Percentiles rank a stretch among this genome's conserved stretches.
phyloP scores from a whole-genome alignment of 2,113 vertebrate species.

The Gobiocypris rarus region DNA sequence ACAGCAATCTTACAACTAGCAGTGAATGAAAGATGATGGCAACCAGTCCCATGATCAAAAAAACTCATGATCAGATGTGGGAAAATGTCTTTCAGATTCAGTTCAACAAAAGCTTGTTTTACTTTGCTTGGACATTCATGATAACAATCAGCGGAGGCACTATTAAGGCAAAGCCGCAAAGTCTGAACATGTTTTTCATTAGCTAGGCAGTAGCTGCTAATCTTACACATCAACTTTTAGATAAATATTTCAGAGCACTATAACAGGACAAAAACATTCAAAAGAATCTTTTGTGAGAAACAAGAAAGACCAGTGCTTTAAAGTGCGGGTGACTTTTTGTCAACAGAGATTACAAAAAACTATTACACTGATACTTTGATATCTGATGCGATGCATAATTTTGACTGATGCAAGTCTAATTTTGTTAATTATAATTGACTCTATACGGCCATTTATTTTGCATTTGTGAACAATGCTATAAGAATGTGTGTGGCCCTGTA shows the following conservation, averaged over 20 bases:
- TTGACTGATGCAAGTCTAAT: not conserved
- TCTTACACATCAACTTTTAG: conserved; percentile 45
- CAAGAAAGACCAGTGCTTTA: conserved; percentile 47
- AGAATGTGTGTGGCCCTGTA: not conserved
- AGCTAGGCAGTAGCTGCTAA: conserved; percentile 44
- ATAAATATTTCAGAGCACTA: conserved; percentile 48
- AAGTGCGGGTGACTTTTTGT: conserved; percentile 7
- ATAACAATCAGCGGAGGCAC: conserved; percentile 39
- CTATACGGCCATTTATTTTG: not conserved
- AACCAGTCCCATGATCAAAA: not conserved
- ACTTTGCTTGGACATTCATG: conserved; percentile 18
- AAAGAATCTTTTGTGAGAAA: conserved; percentile 47
- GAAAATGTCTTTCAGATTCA: conserved; percentile 27
- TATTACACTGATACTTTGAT: not conserved
- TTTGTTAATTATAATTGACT: not conserved
- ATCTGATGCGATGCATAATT: conserved; percentile 3
- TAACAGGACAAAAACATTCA: conserved; percentile 38
- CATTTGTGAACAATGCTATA: not conserved
- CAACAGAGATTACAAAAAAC: not conserved
- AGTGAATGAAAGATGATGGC: conserved; percentile 1
- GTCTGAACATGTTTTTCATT: conserved; percentile 51
- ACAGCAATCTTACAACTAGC: not conserved
- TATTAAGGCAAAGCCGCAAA: conserved; percentile 31
- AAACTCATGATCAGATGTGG: conserved; percentile 16
- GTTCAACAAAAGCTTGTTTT: conserved; percentile 18